Evolutionary conservation across 2,797 vertebrate species (phyloP), one percentile per base, ranked within the genome.

Genomic region (Anniella stebbinsi): DNA sequence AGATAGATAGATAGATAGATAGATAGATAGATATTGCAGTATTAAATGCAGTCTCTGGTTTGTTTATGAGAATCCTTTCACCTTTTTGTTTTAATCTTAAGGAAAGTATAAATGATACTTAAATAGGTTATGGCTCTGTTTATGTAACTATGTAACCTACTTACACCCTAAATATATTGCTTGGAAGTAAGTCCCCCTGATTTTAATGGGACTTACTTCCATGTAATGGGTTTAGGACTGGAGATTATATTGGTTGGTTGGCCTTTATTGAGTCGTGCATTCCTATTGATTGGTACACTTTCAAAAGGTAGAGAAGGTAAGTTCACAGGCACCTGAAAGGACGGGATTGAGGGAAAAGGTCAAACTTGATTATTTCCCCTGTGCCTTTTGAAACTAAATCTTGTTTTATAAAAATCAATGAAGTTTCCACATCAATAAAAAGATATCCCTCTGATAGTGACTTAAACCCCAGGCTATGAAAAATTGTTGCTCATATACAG

Each of bases 281-380:
- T 94, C 81, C 57, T 88, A 90, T 63, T 91, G 77, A 94, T 93
- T 7, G 12, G 72, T 94, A 80, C 66, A 81, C 93, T 84, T 87
- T 87, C 45, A 89, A 87, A 93, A 88, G 88, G 81, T 72, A 80
- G 88, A 89, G 85, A 95, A 96, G 90, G 91, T 90, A 89, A 96
- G 94, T 95, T 95, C 10, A 21, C 90, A 95, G 86, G 88, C 89
- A 94, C 93, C 91, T 92, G 85, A 86, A 25, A 91, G 84, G 86
- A 91, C 73, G 88, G 83, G 82, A 94, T 93, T 15, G 87, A 95
- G 93, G 89, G 87, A 93, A 96, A 96, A 97, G 88, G 69, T 95
- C 92, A 94, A 80, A 89, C 87, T 85, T 93, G 77, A 94, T 95
- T 41, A 93, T 92, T 94, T 94, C 80, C 86, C 73, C 90, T 94